phyloP scores from a whole-genome alignment of 2,113 vertebrate species.

The Morone saxatilis region DNA sequence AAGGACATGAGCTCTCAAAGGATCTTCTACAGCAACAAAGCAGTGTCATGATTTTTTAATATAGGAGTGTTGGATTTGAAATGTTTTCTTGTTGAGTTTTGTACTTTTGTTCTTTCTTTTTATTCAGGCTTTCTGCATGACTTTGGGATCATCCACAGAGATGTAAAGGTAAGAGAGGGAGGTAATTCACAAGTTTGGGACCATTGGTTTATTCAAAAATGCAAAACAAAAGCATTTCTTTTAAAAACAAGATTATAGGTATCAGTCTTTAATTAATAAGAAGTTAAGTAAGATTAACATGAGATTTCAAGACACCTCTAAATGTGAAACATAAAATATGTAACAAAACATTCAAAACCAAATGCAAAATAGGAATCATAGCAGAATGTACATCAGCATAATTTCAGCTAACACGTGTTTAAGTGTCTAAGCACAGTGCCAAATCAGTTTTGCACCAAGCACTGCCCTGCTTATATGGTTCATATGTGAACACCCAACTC shows the following conservation, averaged over 20 bases:
- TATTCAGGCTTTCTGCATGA: conserved; percentile 92
- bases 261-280: background rate
- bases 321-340: background rate
- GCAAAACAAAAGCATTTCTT: background rate
- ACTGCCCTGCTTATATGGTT: background rate
- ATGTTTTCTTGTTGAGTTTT: background rate
- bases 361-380: background rate
- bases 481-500: background rate
- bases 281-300: background rate
- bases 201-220: background rate
- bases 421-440: background rate
- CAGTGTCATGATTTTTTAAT: background rate
- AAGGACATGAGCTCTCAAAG: conserved; percentile 26
- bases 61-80: background rate
- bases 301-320: background rate
- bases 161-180: conserved; percentile 89
- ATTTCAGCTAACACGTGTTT: background rate
- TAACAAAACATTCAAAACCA: background rate
- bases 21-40: conserved; percentile 14
- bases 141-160: conserved; percentile 93
- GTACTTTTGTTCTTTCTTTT: background rate
- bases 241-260: background rate
- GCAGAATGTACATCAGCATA: background rate
- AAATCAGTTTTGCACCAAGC: background rate
- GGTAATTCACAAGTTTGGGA: background rate